phyloP scores from a whole-genome alignment of 2,888 invertebrate genomes.

The Ectobius pallidus region DNA sequence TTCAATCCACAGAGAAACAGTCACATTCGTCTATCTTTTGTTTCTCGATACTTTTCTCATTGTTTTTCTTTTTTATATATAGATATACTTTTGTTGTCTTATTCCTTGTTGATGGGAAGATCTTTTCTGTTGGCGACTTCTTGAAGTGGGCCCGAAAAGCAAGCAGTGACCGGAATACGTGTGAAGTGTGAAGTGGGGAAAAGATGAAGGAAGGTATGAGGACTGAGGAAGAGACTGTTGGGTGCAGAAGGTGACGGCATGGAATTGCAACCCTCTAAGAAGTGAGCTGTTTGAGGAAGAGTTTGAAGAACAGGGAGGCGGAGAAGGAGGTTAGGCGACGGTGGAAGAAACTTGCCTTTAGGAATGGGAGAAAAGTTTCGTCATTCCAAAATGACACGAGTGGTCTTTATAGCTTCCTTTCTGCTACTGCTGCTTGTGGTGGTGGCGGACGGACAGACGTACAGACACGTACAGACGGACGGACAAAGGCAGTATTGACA shows the following conservation, averaged over 20 bases:
- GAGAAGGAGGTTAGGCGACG: neutral
- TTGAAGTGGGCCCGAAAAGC: constrained; percentile 33
- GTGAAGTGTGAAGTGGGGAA: constrained; percentile 33
- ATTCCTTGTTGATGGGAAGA: constrained; percentile 25
- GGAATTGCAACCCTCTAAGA: constrained; percentile 26
- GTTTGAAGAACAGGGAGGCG: no score
- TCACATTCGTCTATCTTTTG: constrained; percentile 41
- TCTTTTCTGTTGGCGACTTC: constrained; percentile 35
- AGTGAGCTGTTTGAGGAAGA: constrained; percentile 23
- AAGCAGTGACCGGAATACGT: constrained; percentile 39
- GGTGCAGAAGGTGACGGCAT: constrained; percentile 40
- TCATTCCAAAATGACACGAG: constrained; percentile 64
- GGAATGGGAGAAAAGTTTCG: constrained; percentile 59
- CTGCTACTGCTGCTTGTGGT: constrained; percentile 47
- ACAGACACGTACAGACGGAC: constrained; percentile 43
- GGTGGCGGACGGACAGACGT: constrained; percentile 39
- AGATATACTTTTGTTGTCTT: constrained; percentile 28
- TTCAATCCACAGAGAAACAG: neutral
- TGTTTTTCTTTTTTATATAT: constrained; percentile 43
- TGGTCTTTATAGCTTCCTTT: constrained; percentile 61
- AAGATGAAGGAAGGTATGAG: constrained; percentile 35
- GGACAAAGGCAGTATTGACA: constrained; percentile 57
- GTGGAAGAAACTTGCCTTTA: constrained; percentile 31
- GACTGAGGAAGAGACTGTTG: constrained; percentile 42
- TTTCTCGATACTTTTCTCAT: constrained; percentile 44